Base-by-base conservation (phyloP, 2,113 vertebrate species). In the Willisornis vidua region DNA sequence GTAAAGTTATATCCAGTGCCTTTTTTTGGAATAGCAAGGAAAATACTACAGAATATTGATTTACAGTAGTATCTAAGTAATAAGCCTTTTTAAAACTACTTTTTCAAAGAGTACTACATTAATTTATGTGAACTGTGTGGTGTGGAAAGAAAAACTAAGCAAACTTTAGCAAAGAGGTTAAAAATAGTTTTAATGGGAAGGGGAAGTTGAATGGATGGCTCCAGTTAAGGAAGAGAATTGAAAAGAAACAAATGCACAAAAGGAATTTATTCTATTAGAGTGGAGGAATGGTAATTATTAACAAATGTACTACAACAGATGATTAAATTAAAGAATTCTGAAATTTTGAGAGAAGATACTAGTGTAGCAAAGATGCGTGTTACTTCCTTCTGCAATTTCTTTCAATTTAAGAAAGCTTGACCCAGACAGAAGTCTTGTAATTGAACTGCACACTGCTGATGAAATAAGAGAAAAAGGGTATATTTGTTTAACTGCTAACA, bases 291-390 rank as follows among this genome's bases (percentile, higher is more conserved):
- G 15, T 63, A 35, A 49, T 75, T 70, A 37, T 59, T 57, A 78
- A 52, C 8, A 52, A 48, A 85, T 20, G 2, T 39, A 17, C 0
- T 0, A 14, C 48, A 87, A 57, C 2, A 28, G 24, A 19, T 75
- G 12, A 41, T 85, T 41, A 81, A 75, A 79, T 81, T 17, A 67
- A 85, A 78, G 9, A 12, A 55, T 81, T 91, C 35, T 55, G 19
- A 29, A 25, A n/a, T 83, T 73, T 89, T 75, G 28, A 48, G 84
- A 77, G 23, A 65, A 74, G 16, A 2, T 43, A n/a, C 24, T 45
- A 5, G 12, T 45, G 12, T 43, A 51, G 14, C 7, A 70, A 87
- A 72, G 25, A 23, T 41, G 7, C 9, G 8, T 18, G 10, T 57
- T 67, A 19, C 19, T 89, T 93, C 6, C 31, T 62, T 73, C 25